A percentile compares a stretch with the other conserved stretches of the same genome.
phyloP scores from a whole-genome alignment of 2,888 invertebrate species.

The Leptinotarsa rubiginosa region DNA sequence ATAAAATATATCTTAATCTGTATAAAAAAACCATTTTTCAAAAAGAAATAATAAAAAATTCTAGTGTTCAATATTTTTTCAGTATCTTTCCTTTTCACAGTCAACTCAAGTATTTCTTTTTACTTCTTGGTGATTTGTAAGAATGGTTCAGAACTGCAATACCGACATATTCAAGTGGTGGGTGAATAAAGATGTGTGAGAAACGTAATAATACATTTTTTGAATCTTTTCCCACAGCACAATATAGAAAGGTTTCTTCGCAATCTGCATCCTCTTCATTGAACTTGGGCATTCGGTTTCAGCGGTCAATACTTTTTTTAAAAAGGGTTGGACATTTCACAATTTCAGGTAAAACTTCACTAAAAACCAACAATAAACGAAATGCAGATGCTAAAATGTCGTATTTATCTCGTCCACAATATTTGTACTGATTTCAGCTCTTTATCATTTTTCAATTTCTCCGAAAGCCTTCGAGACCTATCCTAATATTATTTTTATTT shows the following conservation, averaged over 20 bases:
- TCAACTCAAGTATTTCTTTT: neutral
- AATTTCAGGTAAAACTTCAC: slow-evolving; percentile 39
- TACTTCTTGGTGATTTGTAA: neutral
- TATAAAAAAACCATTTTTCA: no score
- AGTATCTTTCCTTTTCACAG: no score
- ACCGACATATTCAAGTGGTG: neutral
- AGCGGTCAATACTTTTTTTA: slow-evolving; percentile 40
- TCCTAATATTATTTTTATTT: slow-evolving; percentile 38
- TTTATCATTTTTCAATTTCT: slow-evolving; percentile 37
- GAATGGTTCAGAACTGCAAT: neutral
- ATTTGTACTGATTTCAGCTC: slow-evolving; percentile 33
- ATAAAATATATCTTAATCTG: neutral
- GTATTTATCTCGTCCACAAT: slow-evolving; percentile 33
- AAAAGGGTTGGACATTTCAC: slow-evolving; percentile 46
- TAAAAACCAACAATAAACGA: slow-evolving; percentile 24
- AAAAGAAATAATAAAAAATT: no score
- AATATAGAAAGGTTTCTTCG: slow-evolving; percentile 16
- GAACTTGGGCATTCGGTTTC: slow-evolving; percentile 30
- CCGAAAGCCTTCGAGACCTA: slow-evolving; percentile 30
- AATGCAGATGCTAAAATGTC: slow-evolving; percentile 21
- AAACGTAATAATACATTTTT: slow-evolving; percentile 26
- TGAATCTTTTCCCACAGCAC: slow-evolving; percentile 21
- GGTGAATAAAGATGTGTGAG: neutral
- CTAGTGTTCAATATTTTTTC: no score
- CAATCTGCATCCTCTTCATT: slow-evolving; percentile 19